Evolutionary conservation across 2,888 invertebrate species (phyloP), one percentile per base, ranked within the genome.

Genomic region (Bombyx huttoni): DNA sequence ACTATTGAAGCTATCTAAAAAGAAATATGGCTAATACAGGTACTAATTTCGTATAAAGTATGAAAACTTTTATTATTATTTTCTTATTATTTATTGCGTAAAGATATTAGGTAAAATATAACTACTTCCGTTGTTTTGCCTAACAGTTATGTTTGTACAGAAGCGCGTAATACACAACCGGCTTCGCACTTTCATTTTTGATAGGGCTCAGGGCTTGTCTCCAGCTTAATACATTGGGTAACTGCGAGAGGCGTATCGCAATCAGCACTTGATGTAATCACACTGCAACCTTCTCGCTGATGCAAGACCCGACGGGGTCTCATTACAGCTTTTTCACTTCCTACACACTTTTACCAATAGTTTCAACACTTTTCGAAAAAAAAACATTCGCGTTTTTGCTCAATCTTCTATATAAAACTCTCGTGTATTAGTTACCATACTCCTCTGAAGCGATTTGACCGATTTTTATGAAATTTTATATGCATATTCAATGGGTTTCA

Each of bases 271-370:
- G 78, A 84, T 81, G 84, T 83, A 84, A 85, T 79, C 75, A 67
- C 74, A 61, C 74, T 73, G 76, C 80, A 83, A 82, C 81, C 81
- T 85, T 80, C 81, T 80, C 80, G 82, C 69, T 84, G 78, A 84
- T 75, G 83, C 81, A 85, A 86, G 64, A 61, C 64, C 63, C 68
- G 61, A 70, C 68, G 69, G 70, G 72, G 73, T 74, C 74, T 71
- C 62, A 52, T 52, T 52, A 7, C 40, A 7, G 12, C 40, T 40
- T 12, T 40, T 40, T 40, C 12, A 40, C 40, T 40, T 40, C 40
- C 40, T 40, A 40, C 8, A 40, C 40, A 40, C 12, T 40, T 7
- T 10, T 40, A 7, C 8, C 12, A 40, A 40, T 10, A 10, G 12
- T 40, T n/a, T n/a, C n/a, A 40, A 10, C 8, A 40, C 12, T 40